Evolutionary conservation across 2,113 vertebrate species (phyloP).

Genomic region (Tursiops truncatus): DNA sequence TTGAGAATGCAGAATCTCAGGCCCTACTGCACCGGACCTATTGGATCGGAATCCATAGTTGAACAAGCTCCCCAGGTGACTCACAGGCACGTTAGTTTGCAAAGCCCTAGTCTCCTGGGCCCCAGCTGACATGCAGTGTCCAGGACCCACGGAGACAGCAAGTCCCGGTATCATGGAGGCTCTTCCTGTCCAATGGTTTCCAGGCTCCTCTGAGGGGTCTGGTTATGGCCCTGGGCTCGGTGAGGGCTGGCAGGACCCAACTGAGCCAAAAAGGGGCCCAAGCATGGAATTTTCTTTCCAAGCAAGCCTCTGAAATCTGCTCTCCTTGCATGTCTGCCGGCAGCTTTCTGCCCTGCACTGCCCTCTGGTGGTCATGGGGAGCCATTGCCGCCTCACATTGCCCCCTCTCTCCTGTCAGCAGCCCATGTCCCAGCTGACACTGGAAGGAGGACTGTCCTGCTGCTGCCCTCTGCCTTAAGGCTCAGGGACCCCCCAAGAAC

Average conservation of each 20-base stretch:
- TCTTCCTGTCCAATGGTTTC: background rate
- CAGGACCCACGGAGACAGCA: background rate
- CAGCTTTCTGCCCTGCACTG: constrained; percentile 28
- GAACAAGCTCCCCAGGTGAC: background rate
- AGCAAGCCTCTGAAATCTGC: fast-evolving
- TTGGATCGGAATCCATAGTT: background rate
- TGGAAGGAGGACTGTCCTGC: background rate
- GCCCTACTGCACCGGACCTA: background rate
- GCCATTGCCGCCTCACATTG: background rate
- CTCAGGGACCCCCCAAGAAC: background rate
- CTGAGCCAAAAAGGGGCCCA: background rate
- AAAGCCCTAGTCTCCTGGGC: background rate
- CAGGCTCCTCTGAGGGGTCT: background rate
- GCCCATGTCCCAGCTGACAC: fast-evolving
- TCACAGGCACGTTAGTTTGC: too few species aligned
- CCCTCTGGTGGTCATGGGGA: background rate
- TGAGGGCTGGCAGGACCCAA: background rate
- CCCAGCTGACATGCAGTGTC: background rate
- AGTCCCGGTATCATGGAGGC: background rate
- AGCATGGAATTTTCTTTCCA: background rate
- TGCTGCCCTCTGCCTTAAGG: background rate
- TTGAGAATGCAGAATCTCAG: background rate
- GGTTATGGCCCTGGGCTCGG: background rate
- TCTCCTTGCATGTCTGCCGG: fast-evolving
- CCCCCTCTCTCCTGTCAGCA: too few species aligned